Conservation (phyloP, 2,888 invertebrate species). For the Ormyrus labotus region DNA sequence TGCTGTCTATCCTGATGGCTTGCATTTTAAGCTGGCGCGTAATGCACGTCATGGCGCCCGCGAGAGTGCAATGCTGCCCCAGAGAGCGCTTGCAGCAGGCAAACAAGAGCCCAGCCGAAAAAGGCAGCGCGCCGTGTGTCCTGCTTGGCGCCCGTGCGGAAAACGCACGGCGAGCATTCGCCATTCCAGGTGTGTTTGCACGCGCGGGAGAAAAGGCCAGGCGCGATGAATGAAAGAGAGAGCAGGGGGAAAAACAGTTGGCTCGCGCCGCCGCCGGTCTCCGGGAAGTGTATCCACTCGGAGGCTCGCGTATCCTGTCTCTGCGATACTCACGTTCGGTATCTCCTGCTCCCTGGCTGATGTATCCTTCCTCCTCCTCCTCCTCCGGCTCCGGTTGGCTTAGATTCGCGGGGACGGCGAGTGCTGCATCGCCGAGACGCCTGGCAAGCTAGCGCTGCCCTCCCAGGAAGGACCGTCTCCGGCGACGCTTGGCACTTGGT, state of each 20-base stretch:
- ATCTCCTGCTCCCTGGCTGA: too few species aligned
- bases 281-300: conserved; percentile 38
- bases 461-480: conserved; percentile 1
- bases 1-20: background rate
- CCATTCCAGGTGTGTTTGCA: conserved; percentile 23
- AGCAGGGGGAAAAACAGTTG: background rate
- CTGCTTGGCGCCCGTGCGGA: conserved; percentile 2
- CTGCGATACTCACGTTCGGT: background rate
- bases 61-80: conserved; percentile 36
- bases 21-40: background rate
- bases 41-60: conserved; percentile 46
- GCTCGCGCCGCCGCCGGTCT: conserved; percentile 10
- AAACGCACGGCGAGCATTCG: background rate
- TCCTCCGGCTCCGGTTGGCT: conserved; percentile 4
- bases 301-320: conserved; percentile 20
- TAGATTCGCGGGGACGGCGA: too few species aligned
- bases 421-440: too few species aligned
- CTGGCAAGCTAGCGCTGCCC: background rate
- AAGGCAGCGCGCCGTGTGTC: conserved; percentile 26
- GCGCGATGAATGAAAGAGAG: conserved; percentile 44
- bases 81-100: background rate
- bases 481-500: conserved; percentile 31
- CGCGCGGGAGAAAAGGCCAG: background rate
- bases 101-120: conserved; percentile 8
- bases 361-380: conserved; percentile 23